phyloP scores from a whole-genome alignment of 2,797 vertebrate species.

The Adrianichthys oophorus region DNA sequence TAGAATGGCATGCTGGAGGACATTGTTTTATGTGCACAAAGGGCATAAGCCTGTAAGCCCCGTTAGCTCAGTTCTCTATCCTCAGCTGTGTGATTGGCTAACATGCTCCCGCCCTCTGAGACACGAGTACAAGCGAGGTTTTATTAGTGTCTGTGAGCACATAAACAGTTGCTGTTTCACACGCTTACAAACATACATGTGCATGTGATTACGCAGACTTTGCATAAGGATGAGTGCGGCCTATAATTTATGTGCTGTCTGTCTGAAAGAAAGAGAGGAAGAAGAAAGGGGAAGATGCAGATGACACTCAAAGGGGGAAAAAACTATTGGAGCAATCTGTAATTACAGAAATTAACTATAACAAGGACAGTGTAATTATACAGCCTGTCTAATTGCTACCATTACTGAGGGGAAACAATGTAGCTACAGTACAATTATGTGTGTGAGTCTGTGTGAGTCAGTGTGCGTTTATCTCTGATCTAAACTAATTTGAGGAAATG shows the following conservation, averaged over 20 bases:
- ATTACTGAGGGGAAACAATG: slow-evolving; percentile 83
- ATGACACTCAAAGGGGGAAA: slow-evolving; percentile 67
- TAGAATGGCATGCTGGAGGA: no score
- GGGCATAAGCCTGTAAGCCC: neutral
- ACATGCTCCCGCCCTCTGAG: slow-evolving; percentile 9
- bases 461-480: slow-evolving; percentile 25
- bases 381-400: slow-evolving; percentile 87
- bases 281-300: slow-evolving; percentile 17
- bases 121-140: neutral
- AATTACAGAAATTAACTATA: slow-evolving; percentile 91
- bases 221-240: slow-evolving; percentile 14
- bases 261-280: slow-evolving; percentile 5
- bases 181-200: slow-evolving; percentile 26
- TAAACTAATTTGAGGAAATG: slow-evolving; percentile 43
- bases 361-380: slow-evolving; percentile 85
- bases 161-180: neutral
- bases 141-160: slow-evolving; percentile 31
- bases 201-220: slow-evolving; percentile 19
- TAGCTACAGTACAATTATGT: slow-evolving; percentile 75
- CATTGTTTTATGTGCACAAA: neutral
- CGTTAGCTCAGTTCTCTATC: neutral
- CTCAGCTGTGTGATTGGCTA: neutral
- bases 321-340: slow-evolving; percentile 84
- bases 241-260: slow-evolving; percentile 4
- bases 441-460: slow-evolving; percentile 32